Evolutionary conservation across 2,888 invertebrate genomes (phyloP), one percentile per base, ranked within the genome.

Genomic region (Stramonita haemastoma): DNA sequence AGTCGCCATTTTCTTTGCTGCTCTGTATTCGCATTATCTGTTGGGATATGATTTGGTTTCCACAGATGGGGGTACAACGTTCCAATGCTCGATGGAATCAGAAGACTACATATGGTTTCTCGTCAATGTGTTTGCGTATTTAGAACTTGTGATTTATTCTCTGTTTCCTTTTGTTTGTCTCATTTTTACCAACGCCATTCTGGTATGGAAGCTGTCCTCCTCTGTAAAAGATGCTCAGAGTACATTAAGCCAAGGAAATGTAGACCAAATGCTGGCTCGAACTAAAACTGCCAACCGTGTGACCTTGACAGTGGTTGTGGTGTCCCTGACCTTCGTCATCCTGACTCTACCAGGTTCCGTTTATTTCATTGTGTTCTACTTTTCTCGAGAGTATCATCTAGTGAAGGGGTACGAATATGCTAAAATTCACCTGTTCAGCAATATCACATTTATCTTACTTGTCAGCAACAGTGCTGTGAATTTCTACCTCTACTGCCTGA

Each of bases 401-500:
- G 29, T 85, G 26, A 57, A 0, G 0, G 84, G 84, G 15, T 57
- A 57, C 15, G 81, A 83, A 15, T 83, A 83, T 26, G 84, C 84
- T n/a, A 57, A 85, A 57, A 57, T 11, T 29, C 19, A 60, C 57
- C 0, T 85, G 57, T 32, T 57, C 26, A 0, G 57, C 15, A 26
- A 0, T 6, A 6, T 85, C 29, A 17, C n/a, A 1, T 22, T 11
- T 8, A 1, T 85, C 5, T 15, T 85, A 29, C 15, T 29, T 19
- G 0, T 11, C 19, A 13, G 17, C 19, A 85, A 85, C 57, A 57
- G 29, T 29, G 57, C 57, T 0, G 29, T 85, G 6, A 85, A 85
- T 57, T 85, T 85, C 29, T 85, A 85, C 29, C 29, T 85, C 29
- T 85, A 85, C 57, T 85, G 84, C 19, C 84, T 85, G 84, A 85